A percentile compares a stretch with the other conserved stretches of the same genome.
These are phyloP conservation scores for Euzetes globulus DNA, from an alignment of 2,888 invertebrate species.

Conservation along the genomic window DNA sequence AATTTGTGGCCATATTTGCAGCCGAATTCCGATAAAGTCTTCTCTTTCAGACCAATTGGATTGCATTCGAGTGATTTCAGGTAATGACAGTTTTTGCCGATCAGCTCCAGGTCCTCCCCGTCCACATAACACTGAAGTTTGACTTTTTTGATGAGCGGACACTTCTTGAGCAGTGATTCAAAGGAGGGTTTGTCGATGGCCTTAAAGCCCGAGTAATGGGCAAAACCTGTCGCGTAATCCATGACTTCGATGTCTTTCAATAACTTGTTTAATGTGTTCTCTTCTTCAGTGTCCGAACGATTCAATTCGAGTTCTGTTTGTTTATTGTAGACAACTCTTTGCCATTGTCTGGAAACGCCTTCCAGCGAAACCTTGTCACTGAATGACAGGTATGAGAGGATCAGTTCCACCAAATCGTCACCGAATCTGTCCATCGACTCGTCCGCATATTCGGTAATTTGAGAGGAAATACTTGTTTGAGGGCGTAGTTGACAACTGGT, in stretches of 20 bases:
- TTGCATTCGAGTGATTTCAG: constrained; percentile 15
- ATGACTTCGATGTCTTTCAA: constrained; percentile 17
- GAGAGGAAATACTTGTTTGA: not conserved
- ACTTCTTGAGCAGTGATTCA: constrained; percentile 8
- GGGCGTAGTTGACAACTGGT: not conserved
- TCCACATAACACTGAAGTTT: not conserved
- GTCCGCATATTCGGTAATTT: not conserved
- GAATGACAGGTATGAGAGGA: constrained; percentile 24
- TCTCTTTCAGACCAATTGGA: constrained; percentile 15
- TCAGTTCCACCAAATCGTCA: constrained; percentile 27
- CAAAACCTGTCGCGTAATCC: constrained; percentile 17
- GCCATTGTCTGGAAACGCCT: constrained; percentile 8
- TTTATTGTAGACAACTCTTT: constrained; percentile 6
- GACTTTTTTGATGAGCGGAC: not conserved
- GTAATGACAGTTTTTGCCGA: constrained; percentile 10
- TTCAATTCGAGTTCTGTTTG: not conserved
- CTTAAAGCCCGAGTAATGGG: not conserved
- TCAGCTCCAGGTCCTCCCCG: not conserved
- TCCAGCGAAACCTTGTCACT: constrained; percentile 15
- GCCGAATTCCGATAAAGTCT: not conserved
- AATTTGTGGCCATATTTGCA: constrained; percentile 16
- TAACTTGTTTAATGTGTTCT: constrained; percentile 15
- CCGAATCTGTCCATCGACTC: constrained; percentile 25
- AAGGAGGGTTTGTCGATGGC: not conserved
- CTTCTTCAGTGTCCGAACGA: constrained; percentile 18